Percentiles rank a stretch among this genome's conserved stretches.
phyloP scores from a whole-genome alignment of 1,140 invertebrate genomes.

The Sarcophaga peregrina region DNA sequence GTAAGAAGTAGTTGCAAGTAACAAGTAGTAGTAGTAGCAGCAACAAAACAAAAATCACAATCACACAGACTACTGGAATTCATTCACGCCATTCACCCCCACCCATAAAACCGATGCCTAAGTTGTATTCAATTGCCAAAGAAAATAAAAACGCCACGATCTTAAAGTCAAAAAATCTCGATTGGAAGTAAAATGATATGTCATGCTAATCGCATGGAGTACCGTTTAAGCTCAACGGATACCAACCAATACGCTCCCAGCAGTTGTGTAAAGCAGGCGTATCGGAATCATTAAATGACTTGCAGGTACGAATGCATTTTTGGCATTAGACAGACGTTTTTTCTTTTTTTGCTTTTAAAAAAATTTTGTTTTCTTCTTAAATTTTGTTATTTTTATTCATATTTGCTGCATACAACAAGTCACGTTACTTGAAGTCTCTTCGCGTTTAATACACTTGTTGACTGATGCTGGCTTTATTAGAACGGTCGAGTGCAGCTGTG shows the following conservation, averaged over 20 bases:
- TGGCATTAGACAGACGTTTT: neutral
- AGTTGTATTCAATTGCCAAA: too few species aligned
- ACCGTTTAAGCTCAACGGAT: neutral
- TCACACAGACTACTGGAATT: too few species aligned
- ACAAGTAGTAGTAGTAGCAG: neutral
- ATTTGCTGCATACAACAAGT: neutral
- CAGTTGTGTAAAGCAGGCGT: neutral
- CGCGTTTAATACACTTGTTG: neutral
- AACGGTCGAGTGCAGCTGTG: neutral
- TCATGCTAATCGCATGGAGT: conserved; percentile 18
- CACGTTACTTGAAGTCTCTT: neutral
- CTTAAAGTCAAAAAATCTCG: neutral
- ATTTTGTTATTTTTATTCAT: neutral
- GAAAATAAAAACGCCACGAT: neutral
- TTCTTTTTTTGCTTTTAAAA: neutral
- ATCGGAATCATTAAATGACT: neutral
- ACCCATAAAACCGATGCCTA: too few species aligned
- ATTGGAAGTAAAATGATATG: conserved; percentile 25
- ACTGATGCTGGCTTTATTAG: neutral
- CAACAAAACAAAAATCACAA: neutral
- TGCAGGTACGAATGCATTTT: neutral
- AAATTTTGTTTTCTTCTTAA: neutral
- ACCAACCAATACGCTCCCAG: neutral
- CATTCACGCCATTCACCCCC: too few species aligned
- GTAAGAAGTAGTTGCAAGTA: neutral